Base-by-base conservation (phyloP, 2,797 vertebrate species). In the Epinephelus coioides region DNA sequence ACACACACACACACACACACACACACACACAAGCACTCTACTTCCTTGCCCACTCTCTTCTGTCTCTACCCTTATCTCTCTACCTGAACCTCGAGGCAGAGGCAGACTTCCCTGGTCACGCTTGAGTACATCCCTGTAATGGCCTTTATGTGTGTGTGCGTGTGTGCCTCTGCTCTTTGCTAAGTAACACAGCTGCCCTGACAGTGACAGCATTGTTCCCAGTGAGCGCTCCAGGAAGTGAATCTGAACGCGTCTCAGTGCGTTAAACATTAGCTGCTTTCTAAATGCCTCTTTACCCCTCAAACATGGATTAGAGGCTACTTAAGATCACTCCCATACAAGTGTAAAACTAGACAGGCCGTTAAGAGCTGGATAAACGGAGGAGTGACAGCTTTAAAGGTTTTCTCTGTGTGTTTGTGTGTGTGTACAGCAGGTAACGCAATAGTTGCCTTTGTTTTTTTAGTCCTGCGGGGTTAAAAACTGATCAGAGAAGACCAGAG, bases 251-350 rank as follows among this genome's bases (percentile, higher is more conserved):
- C 19, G 34, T 81, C 68, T 70, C 56, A 66, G 59, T 73, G 82
- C 25, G 77, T 93, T 91, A 91, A 90, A 88, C 88, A 92, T 90
- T 93, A 91, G 78, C 89, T 64, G 46, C 27, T 62, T 56, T 80
- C 81, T 82, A 66, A 87, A 91, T 63, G 74, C 66, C 81, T 79
- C 70, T 76, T 86, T 77, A 61, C 60, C 73, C 78, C 77, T 89
- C 78, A 76, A 86, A 89, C 86, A 55, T 53, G 89, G 89, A 89
- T 93, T 89, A 93, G 83, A 53, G 66, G 68, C 65, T 69, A 59
- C 85, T 88, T 82, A 88, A 71, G 74, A 81, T 91, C 81, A 51
- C 76, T 86, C 59, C 69, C 72, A 69, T 78, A 59, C 66, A 14
- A 77, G 56, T 19, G 61, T 79, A 72, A 83, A 90, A 80, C 79